A percentile compares a stretch with the other conserved stretches of the same genome.
These are phyloP conservation scores for Proteles cristata DNA, from an alignment of 2,113 vertebrate genomes.

Conservation along the genomic window DNA sequence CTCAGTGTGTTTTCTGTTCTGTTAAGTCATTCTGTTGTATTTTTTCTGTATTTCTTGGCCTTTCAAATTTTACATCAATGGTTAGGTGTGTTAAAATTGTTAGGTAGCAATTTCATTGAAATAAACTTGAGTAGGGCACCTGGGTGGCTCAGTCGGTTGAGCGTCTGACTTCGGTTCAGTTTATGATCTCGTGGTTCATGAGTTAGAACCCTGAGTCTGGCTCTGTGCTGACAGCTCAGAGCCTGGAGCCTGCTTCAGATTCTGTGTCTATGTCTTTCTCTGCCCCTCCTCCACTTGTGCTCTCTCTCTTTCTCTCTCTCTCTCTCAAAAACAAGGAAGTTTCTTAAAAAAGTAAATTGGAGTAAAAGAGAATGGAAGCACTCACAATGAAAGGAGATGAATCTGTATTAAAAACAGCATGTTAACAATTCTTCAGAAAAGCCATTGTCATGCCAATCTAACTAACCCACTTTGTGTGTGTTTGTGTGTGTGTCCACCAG, in stretches of 20 bases:
- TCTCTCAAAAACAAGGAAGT: too few species aligned
- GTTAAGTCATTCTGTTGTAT: neutral
- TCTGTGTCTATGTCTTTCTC: too few species aligned
- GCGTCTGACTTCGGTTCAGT: too few species aligned
- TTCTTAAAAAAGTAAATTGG: neutral
- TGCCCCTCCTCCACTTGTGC: too few species aligned
- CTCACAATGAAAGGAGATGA: neutral
- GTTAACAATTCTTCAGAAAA: slow-evolving; percentile 21
- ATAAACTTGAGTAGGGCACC: neutral
- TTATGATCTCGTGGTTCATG: too few species aligned
- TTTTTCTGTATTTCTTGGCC: neutral
- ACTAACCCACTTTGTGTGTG: neutral
- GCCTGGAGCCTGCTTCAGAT: too few species aligned
- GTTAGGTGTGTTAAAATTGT: neutral
- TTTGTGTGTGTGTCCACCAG: neutral
- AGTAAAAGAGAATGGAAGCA: neutral
- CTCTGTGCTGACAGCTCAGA: too few species aligned
- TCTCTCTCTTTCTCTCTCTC: too few species aligned
- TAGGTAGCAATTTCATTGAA: neutral
- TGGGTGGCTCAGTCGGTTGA: too few species aligned
- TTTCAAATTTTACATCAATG: neutral
- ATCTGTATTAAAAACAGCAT: neutral
- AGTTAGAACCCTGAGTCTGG: too few species aligned
- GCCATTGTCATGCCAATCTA: neutral
- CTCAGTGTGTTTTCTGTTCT: neutral